These are phyloP conservation scores for Enteromius trimaculatus DNA, from an alignment of 2,797 vertebrate genomes.

Conservation along the genomic window DNA sequence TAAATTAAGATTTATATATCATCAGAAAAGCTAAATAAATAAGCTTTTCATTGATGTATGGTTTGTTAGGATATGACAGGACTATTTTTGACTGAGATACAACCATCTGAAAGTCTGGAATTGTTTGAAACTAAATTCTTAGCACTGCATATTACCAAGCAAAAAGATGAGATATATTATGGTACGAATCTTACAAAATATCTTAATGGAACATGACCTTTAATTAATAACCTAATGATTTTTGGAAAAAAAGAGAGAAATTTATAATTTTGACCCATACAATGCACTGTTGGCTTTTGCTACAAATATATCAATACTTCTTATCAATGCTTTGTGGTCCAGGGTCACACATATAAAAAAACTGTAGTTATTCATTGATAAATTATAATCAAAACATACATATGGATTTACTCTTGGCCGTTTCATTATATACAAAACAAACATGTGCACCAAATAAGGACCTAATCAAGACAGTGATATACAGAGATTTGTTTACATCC, in stretches of 20 bases:
- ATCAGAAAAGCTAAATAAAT: too few species aligned
- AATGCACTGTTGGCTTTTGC: not conserved
- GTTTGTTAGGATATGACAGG: too few species aligned
- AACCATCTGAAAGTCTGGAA: not conserved
- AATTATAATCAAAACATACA: not conserved
- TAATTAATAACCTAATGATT: not conserved
- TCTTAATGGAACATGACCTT: not conserved
- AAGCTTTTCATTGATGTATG: too few species aligned
- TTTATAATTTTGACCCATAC: not conserved
- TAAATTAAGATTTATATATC: not conserved
- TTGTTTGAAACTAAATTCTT: too few species aligned
- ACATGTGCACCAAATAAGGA: not conserved
- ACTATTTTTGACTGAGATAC: not conserved
- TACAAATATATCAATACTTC: not conserved
- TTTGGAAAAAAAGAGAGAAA: not conserved
- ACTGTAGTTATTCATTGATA: not conserved
- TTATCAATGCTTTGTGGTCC: not conserved
- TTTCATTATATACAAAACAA: not conserved
- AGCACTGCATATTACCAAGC: not conserved
- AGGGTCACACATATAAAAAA: not conserved
- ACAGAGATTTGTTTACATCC: constrained; percentile 23
- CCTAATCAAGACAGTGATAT: not conserved
- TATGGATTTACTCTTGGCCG: not conserved
- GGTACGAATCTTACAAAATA: not conserved
- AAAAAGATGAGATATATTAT: not conserved